Evolutionary conservation across 2,888 invertebrate species (phyloP).

Genomic region (Heliconius ismenius): DNA sequence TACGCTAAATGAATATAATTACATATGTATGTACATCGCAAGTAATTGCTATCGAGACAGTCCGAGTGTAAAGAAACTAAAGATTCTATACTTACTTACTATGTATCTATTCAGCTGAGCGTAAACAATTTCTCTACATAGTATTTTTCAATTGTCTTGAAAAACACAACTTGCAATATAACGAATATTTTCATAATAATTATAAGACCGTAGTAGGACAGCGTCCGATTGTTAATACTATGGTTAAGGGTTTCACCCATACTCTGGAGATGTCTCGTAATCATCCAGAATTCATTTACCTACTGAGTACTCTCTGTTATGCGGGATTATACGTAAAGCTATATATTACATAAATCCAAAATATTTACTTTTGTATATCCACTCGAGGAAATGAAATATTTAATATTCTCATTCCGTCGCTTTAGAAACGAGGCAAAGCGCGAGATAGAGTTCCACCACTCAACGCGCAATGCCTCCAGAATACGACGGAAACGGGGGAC

Average conservation of each 20-base stretch:
- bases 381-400: no score
- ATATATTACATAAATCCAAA: neutral
- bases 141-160: neutral
- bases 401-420: no score
- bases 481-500: no score
- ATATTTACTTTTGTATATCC: neutral
- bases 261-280: no score
- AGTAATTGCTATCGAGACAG: slow-evolving; percentile 24
- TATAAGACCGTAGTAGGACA: neutral
- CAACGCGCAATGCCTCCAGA: no score
- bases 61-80: slow-evolving; percentile 24
- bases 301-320: no score
- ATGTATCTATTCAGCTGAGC: slow-evolving; percentile 11
- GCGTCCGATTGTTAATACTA: no score
- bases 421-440: no score
- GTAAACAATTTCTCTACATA: slow-evolving; percentile 20
- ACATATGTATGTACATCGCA: neutral
- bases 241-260: no score
- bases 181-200: neutral
- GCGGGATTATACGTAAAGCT: no score
- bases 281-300: no score
- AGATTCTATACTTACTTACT: slow-evolving; percentile 3
- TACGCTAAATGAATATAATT: slow-evolving; percentile 27
- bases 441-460: no score
- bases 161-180: neutral